Evolutionary conservation across 1,140 invertebrate genomes (phyloP), one percentile per base, ranked within the genome.

Genomic region (Andricus grossulariae): DNA sequence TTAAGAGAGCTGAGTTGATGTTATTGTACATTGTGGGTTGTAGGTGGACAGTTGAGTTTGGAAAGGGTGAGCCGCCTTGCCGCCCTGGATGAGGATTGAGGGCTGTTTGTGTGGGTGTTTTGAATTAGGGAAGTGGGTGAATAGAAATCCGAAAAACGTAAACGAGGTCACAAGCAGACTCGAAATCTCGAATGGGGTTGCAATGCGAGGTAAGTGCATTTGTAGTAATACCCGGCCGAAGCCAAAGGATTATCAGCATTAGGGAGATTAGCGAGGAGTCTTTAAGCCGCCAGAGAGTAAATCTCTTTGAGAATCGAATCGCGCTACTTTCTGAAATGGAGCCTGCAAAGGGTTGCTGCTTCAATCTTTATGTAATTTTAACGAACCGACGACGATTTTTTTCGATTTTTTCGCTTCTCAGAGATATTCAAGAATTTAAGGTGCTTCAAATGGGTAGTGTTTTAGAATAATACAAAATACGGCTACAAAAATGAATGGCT

Each of bases 211-310:
- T 89, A 89, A 90, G 85, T 88, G 86, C 83, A 88, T 88, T 86
- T 87, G 81, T 80, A 78, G 84, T 88, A 89, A 90, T 89, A 85
- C 84, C 81, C 80, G 73, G 77, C 76, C 72, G 82, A 89, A 89
- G 88, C 86, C 85, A 90, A 89, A 87, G 89, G 89, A 88, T 90
- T 90, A 89, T 77, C 32, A 82, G 88, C 70, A 87, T 90, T 89
- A 89, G 83, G 75, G 76, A 86, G 84, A 89, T 88, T 83, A 90
- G 82, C 84, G 74, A 81, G 72, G 81, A 85, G 79, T 84, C 78
- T 83, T 74, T 82, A 82, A 80, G 73, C 78, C 72, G 73, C 71
- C 78, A 52, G 52, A 52, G 50, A 75, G 51, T 54, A 86, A 88
- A 89, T 88, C 87, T 83, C 73, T 79, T 80, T 77, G 73, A 50